These are phyloP conservation scores for Sceloporus tristichus DNA, from an alignment of 2,113 vertebrate species.

Conservation along the genomic window DNA sequence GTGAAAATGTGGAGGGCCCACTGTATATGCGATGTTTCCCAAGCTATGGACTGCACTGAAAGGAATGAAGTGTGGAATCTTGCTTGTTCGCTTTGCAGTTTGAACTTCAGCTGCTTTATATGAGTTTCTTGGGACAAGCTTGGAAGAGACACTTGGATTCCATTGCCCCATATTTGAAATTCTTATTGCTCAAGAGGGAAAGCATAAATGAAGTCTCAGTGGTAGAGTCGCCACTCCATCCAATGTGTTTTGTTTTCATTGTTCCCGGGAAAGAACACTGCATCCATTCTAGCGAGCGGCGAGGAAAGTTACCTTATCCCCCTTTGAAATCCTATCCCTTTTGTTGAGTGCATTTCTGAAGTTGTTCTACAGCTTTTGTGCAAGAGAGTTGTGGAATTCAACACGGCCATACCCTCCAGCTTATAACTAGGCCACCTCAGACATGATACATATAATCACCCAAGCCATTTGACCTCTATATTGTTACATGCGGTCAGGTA, in stretches of 20 bases:
- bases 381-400: conserved; percentile 74
- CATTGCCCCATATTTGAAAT: conserved; percentile 26
- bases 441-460: conserved; percentile 80
- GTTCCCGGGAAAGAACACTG: conserved; percentile 73
- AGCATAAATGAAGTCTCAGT: conserved; percentile 26
- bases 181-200: conserved; percentile 37
- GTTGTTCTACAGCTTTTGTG: conserved; percentile 75
- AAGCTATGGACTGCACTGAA: background rate
- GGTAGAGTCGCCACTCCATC: conserved; percentile 57
- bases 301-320: conserved; percentile 72
- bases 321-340: conserved; percentile 82
- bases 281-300: conserved; percentile 67
- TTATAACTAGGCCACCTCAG: conserved; percentile 75
- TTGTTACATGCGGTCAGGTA: conserved; percentile 84
- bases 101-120: conserved; percentile 23
- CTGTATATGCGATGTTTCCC: background rate
- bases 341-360: conserved; percentile 76
- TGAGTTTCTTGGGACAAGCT: conserved; percentile 15
- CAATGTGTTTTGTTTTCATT: conserved; percentile 76
- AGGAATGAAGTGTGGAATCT: background rate
- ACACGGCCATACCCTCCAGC: conserved; percentile 73
- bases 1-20: no score
- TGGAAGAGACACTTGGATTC: conserved; percentile 27
- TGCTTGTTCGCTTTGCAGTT: background rate
- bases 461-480: conserved; percentile 75